Evolutionary conservation across 2,888 invertebrate genomes (phyloP).

Genomic region (Mylabris sibirica): DNA sequence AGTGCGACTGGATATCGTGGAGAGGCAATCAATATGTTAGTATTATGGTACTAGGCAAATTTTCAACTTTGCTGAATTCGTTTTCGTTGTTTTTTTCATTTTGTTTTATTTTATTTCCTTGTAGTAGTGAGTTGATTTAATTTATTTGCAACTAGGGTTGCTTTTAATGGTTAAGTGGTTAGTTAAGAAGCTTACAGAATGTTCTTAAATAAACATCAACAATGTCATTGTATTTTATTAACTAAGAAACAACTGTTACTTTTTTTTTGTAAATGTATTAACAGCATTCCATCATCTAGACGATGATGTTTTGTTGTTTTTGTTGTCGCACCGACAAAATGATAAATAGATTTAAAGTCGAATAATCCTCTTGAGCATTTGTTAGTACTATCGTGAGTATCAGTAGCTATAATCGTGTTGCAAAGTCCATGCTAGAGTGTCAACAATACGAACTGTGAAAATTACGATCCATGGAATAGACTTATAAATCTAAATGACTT

Average conservation of each 20-base stretch:
- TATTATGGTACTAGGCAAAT: slow-evolving; percentile 5
- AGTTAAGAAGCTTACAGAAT: slow-evolving; percentile 9
- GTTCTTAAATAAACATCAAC: slow-evolving; percentile 19
- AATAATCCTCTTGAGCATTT: slow-evolving; percentile 26
- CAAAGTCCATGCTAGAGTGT: slow-evolving; percentile 33
- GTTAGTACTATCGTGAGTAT: slow-evolving; percentile 26
- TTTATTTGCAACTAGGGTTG: slow-evolving; percentile 4
- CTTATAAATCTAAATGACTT: slow-evolving; percentile 43
- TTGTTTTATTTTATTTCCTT: background rate
- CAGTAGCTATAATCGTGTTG: slow-evolving; percentile 34
- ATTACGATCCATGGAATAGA: slow-evolving; percentile 41
- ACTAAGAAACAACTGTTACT: slow-evolving; percentile 23
- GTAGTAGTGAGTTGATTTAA: slow-evolving; percentile 1
- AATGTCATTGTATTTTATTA: slow-evolving; percentile 14
- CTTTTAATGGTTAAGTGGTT: slow-evolving; percentile 10
- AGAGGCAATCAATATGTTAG: slow-evolving; percentile 4
- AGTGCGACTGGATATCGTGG: background rate
- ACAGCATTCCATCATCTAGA: background rate
- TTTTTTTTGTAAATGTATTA: slow-evolving; percentile 25
- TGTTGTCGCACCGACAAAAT: slow-evolving; percentile 32
- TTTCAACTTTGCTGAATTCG: slow-evolving; percentile 6
- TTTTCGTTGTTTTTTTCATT: background rate
- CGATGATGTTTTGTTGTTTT: slow-evolving; percentile 29
- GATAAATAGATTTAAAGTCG: slow-evolving; percentile 31
- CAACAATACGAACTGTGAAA: slow-evolving; percentile 41